Evolutionary conservation across 2,888 invertebrate genomes (phyloP), one percentile per base, ranked within the genome.

Genomic region (Platycheirus rosarum): DNA sequence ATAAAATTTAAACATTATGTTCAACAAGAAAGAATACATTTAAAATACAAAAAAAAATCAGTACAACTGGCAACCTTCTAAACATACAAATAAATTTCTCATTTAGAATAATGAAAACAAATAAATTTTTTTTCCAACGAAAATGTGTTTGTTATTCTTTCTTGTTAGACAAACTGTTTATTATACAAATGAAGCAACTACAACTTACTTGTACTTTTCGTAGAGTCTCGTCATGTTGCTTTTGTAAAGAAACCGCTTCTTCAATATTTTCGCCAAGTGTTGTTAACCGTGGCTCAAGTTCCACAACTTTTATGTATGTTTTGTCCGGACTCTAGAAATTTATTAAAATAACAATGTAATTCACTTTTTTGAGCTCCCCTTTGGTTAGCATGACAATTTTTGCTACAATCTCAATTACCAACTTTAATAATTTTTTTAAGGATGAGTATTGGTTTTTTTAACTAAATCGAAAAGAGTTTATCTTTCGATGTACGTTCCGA

Each of bases 251-350:
- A 84, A 93, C 91, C 20, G 97, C 96, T 90, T 96, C 96, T 85
- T 94, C 93, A 76, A 95, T 91, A 85, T 93, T 94, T 79, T 93
- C 91, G 85, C 97, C 97, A 80, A 97, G 93, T 86, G 94, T 93
- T 86, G 96, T 95, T 87, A 97, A 92, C 89, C 95, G 95, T 49
- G 97, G 97, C 85, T 94, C 94, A 88, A 97, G 93, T 91, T 97
- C 96, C 87, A 97, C 93, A 84, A 97, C 95, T 89, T 96, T 95
- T 86, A 97, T 92, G 88, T 95, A 94, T 85, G 97, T 92, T 93
- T 94, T 95, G 88, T 96, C 95, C 86, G 94, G 94, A 88, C 95
- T 95, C 97, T 97, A 92, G 14, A 93, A 92, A 84, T 86, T 87
- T 51, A 70, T 62, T 65, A 37, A 68, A 65, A 70, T 60, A 37